phyloP scores from a whole-genome alignment of 1,140 invertebrate genomes.

The Drosophila pseudoobscura region DNA sequence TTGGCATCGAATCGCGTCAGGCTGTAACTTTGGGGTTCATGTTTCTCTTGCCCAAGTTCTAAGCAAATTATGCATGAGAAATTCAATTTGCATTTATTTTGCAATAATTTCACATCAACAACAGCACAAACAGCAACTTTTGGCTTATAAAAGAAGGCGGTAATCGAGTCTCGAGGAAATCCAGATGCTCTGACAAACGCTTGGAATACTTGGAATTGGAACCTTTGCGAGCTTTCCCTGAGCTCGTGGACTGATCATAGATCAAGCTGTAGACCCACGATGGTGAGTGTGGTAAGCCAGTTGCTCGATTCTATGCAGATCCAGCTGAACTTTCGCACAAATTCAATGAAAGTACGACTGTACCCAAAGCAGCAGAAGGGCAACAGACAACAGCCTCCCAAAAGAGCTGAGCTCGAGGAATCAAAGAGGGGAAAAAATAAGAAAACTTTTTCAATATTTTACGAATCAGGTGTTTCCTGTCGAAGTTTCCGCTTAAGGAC shows the following conservation, averaged over 20 bases:
- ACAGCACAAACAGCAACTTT: slow-evolving; percentile 38
- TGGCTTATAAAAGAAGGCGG: slow-evolving; percentile 35
- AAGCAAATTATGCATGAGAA: slow-evolving; percentile 81
- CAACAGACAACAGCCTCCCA: slow-evolving; percentile 25
- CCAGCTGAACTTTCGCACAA: not conserved
- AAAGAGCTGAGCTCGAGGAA: slow-evolving; percentile 15
- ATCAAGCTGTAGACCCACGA: not conserved
- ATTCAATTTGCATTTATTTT: slow-evolving; percentile 82
- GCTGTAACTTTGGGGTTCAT: slow-evolving; percentile 21
- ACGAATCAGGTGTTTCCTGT: slow-evolving; percentile 82
- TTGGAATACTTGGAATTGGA: not conserved
- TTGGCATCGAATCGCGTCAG: slow-evolving; percentile 16
- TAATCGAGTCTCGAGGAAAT: slow-evolving; percentile 3
- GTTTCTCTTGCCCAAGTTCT: slow-evolving; percentile 57
- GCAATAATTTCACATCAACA: slow-evolving; percentile 80
- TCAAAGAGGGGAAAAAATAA: slow-evolving; percentile 23
- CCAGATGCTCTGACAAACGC: slow-evolving; percentile 56
- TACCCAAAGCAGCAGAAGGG: slow-evolving; percentile 14
- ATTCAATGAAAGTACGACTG: not conserved
- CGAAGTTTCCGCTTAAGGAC: slow-evolving; percentile 80
- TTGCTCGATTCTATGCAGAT: not conserved
- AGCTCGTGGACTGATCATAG: no score
- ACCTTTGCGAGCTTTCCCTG: no score
- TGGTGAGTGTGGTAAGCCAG: no score
- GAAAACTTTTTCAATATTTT: slow-evolving; percentile 80